phyloP scores from a whole-genome alignment of 2,888 invertebrate genomes.

The Rhopalosiphum nymphaeae region DNA sequence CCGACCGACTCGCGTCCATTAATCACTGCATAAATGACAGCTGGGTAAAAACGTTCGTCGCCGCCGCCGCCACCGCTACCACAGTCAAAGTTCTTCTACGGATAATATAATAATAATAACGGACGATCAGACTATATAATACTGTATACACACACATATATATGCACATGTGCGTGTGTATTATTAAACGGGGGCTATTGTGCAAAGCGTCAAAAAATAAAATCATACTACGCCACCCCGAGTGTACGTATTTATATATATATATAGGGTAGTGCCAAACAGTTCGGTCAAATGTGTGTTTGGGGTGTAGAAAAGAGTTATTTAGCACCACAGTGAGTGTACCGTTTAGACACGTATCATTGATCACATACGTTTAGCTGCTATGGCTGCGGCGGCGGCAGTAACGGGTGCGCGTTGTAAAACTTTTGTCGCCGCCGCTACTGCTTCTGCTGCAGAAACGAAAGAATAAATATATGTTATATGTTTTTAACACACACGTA shows the following conservation, averaged over 20 bases:
- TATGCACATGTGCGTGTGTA: background rate
- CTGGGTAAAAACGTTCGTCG: constrained; percentile 61
- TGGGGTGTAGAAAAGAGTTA: constrained; percentile 63
- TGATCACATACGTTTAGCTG: constrained; percentile 52
- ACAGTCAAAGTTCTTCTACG: constrained; percentile 45
- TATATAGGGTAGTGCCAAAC: background rate
- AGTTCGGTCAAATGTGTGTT: background rate
- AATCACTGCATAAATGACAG: constrained; percentile 55
- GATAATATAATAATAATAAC: constrained; percentile 26
- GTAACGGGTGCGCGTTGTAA: constrained; percentile 33
- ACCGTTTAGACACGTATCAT: constrained; percentile 63
- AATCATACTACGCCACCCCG: background rate
- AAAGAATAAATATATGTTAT: background rate
- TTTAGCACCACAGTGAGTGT: constrained; percentile 55
- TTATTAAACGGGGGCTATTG: constrained; percentile 10
- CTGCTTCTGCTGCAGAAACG: background rate
- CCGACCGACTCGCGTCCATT: constrained; percentile 51
- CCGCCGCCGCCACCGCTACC: constrained; percentile 19
- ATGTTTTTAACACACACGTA: no score
- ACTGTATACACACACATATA: background rate
- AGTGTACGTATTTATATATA: background rate
- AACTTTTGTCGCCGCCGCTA: constrained; percentile 28
- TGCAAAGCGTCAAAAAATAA: constrained; percentile 21
- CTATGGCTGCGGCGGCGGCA: background rate
- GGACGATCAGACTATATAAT: background rate